Percentiles rank a stretch among this genome's conserved stretches.
Conservation (phyloP, 1,140 invertebrate genomes). For the Drosophila trapezifrons region DNA sequence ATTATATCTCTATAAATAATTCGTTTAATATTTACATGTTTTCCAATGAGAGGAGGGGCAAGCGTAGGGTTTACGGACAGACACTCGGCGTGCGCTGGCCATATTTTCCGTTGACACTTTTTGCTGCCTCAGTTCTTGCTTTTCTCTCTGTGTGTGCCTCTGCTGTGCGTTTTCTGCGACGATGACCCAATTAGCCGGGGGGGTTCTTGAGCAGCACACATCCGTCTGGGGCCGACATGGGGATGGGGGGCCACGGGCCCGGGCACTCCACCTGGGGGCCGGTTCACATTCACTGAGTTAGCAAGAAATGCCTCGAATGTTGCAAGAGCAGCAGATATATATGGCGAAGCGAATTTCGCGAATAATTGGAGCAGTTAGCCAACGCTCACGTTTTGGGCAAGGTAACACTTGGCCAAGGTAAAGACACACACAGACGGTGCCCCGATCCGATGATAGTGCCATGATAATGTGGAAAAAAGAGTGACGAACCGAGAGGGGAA, state of each 20-base stretch:
- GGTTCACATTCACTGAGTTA: conserved; percentile 68
- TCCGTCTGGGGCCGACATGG: neutral
- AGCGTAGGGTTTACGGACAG: too few species aligned
- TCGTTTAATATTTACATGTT: too few species aligned
- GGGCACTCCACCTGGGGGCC: conserved; percentile 35
- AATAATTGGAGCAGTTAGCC: conserved; percentile 76
- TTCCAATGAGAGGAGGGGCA: neutral
- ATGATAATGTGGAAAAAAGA: conserved; percentile 8
- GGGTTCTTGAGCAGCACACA: conserved; percentile 18
- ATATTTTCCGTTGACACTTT: conserved; percentile 30
- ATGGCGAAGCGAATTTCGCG: conserved; percentile 46
- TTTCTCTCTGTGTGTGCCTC: neutral
- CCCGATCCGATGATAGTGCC: conserved; percentile 16
- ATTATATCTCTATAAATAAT: too few species aligned
- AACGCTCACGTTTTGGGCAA: conserved; percentile 62
- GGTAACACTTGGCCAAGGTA: conserved; percentile 59
- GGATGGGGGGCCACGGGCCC: neutral
- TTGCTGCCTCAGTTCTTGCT: conserved; percentile 61
- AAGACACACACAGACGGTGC: neutral
- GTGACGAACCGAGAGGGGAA: conserved; percentile 5
- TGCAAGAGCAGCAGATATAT: conserved; percentile 61
- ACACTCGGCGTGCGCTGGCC: neutral
- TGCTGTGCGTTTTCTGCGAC: conserved; percentile 43
- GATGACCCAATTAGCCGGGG: conserved; percentile 62
- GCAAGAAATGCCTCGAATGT: conserved; percentile 74